These are phyloP conservation scores for Paramuricea clavata DNA, from an alignment of 92 coral and sea anemone species.

Conservation along the genomic window DNA sequence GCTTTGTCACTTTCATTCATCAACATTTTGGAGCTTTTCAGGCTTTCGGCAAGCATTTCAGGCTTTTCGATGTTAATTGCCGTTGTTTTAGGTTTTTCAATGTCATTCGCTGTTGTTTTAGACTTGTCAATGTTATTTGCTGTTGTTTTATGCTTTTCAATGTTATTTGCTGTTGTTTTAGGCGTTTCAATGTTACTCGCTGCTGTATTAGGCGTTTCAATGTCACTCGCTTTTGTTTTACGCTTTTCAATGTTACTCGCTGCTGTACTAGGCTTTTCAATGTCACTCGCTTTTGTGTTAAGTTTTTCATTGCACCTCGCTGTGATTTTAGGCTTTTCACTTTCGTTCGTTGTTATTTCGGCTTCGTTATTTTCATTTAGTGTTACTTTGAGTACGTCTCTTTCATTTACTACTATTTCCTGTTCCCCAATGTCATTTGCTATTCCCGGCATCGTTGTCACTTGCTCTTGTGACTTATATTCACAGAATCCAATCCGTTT, in stretches of 20 bases:
- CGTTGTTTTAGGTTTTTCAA: too few relatives aligned
- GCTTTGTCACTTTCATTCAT: too few relatives aligned
- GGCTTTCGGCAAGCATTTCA: too few relatives aligned
- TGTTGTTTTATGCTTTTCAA: too few relatives aligned
- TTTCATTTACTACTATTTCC: background rate
- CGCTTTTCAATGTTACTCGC: too few relatives aligned
- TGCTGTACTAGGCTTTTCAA: background rate
- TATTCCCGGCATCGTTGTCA: background rate
- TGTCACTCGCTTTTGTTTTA: background rate
- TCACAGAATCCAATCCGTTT: slow-evolving; percentile 9
- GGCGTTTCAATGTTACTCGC: too few relatives aligned
- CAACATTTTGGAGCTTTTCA: too few relatives aligned
- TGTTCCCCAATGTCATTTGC: background rate
- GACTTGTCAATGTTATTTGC: too few relatives aligned
- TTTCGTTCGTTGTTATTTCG: background rate
- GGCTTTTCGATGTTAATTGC: too few relatives aligned
- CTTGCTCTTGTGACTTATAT: background rate
- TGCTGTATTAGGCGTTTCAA: background rate
- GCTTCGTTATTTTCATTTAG: background rate
- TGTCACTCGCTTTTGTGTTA: background rate
- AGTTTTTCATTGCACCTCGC: background rate
- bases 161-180: too few relatives aligned
- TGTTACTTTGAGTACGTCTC: background rate
- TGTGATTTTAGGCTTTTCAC: background rate
- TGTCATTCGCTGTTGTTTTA: too few relatives aligned